phyloP scores from a whole-genome alignment of 2,113 vertebrate species.

The Isurus oxyrinchus region DNA sequence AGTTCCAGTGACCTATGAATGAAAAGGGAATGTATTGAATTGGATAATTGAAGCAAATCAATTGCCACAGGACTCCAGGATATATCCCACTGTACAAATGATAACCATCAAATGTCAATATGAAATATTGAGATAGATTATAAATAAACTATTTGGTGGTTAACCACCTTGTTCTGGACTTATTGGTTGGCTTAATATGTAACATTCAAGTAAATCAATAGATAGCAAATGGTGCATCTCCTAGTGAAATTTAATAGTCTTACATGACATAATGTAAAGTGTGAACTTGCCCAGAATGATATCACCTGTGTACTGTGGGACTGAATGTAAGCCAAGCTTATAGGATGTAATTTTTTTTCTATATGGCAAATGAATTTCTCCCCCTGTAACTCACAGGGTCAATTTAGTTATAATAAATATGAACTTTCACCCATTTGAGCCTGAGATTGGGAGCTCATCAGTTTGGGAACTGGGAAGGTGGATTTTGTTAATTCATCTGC shows the following conservation, averaged over 20 bases:
- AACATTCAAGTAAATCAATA: not conserved
- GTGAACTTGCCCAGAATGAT: not conserved
- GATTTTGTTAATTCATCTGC: not conserved
- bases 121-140: not conserved
- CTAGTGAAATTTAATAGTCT: not conserved
- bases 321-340: not conserved
- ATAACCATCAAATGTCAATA: not conserved
- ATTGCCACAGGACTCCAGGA: not conserved
- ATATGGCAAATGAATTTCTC: not conserved
- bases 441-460: not conserved
- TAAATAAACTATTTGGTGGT: not conserved
- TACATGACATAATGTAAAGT: not conserved
- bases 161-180: not conserved
- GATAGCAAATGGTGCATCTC: not conserved
- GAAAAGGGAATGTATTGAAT: not conserved
- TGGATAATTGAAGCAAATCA: not conserved
- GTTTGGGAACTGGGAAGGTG: not conserved
- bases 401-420: not conserved
- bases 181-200: not conserved
- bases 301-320: not conserved
- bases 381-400: not conserved
- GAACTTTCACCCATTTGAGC: not conserved
- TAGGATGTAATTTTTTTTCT: not conserved
- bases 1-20: constrained; percentile 83
- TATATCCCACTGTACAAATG: not conserved